Evolutionary conservation across 2,113 vertebrate genomes (phyloP).

Genomic region (Lethenteron reissneri): DNA sequence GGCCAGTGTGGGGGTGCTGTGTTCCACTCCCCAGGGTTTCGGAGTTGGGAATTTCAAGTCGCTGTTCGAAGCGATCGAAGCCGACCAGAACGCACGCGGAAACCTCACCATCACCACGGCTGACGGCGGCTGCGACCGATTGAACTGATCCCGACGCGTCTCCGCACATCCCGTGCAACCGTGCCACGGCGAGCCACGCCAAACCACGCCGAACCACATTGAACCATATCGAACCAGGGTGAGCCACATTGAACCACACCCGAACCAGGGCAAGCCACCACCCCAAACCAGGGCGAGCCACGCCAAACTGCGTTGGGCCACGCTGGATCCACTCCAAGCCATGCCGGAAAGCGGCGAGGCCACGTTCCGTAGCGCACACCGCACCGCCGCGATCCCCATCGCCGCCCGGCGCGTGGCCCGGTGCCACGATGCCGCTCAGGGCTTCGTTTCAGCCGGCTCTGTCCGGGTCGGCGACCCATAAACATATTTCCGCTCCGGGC

Average conservation of each 20-base stretch:
- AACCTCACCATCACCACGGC: conserved; percentile 50
- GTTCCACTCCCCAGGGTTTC: conserved; percentile 37
- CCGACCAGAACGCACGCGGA: conserved; percentile 51
- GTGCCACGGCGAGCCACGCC: neutral
- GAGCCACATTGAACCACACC: neutral
- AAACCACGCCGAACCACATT: neutral
- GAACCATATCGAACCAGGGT: neutral
- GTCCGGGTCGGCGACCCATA: no score
- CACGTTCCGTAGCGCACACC: no score
- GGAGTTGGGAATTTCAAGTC: conserved; percentile 92
- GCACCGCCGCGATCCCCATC: no score
- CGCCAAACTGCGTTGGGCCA: neutral
- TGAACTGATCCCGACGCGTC: conserved; percentile 20
- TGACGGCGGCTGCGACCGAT: conserved; percentile 23
- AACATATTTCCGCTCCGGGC: no score
- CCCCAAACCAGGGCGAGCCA: neutral
- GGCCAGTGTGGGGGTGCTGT: no score
- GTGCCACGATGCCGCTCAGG: no score
- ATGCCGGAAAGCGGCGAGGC: no score
- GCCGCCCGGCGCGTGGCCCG: no score
- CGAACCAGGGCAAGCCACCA: neutral
- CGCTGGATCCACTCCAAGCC: no score
- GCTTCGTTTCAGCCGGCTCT: no score
- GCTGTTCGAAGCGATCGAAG: conserved; percentile 73
- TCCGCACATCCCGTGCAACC: neutral